A percentile compares a stretch with the other conserved stretches of the same genome.
These are phyloP conservation scores for Platycnemis pennipes DNA, from an alignment of 2,888 invertebrate genomes.

Conservation along the genomic window DNA sequence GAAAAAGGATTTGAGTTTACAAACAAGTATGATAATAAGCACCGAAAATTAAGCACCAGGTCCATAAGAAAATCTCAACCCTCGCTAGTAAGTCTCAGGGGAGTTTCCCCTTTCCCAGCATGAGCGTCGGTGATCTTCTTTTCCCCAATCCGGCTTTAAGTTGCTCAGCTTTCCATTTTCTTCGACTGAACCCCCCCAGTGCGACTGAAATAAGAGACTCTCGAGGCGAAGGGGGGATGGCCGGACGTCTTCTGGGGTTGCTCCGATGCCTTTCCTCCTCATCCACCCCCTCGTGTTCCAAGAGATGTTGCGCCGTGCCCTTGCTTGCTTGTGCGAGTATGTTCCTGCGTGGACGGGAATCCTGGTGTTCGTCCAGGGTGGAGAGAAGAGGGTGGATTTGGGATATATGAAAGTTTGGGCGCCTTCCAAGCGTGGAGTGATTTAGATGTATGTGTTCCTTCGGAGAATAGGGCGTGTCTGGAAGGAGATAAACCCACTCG, in stretches of 20 bases:
- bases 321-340: neutral
- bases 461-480: neutral
- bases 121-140: neutral
- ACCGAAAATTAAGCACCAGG: no score
- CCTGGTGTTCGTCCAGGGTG: conserved; percentile 20
- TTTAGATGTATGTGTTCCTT: conserved; percentile 36
- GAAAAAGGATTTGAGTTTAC: no score
- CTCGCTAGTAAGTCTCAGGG: neutral
- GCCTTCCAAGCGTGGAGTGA: conserved; percentile 27
- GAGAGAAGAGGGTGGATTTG: neutral
- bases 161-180: conserved; percentile 27
- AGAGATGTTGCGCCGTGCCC: neutral
- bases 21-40: no score
- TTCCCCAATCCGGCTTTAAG: conserved; percentile 17
- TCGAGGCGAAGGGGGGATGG: neutral
- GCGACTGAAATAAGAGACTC: neutral
- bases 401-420: conserved; percentile 43
- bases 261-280: neutral
- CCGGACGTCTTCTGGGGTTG: neutral
- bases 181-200: neutral
- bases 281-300: neutral
- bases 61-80: neutral
- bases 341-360: neutral
- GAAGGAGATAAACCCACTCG: conserved; percentile 7
- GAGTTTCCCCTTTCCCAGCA: neutral